Percentiles rank a stretch among this genome's conserved stretches.
Conservation (phyloP, 2,888 invertebrate species). For the Hartigia nigra region DNA sequence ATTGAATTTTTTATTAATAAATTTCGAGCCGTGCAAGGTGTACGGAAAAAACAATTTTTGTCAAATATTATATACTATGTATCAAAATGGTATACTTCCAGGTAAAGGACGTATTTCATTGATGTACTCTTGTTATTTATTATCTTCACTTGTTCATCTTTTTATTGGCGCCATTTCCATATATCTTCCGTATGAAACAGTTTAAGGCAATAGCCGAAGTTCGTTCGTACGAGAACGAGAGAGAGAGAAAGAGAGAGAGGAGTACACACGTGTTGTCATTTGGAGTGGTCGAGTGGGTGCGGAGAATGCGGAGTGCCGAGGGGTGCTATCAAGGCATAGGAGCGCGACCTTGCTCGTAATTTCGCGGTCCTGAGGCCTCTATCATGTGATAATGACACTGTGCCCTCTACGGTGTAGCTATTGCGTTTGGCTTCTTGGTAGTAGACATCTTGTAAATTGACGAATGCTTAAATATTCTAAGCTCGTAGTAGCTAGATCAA, state of each 20-base stretch:
- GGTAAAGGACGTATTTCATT: background rate
- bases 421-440: slow-evolving; percentile 16
- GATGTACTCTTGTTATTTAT: background rate
- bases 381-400: slow-evolving; percentile 39
- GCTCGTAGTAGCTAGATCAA: background rate
- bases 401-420: slow-evolving; percentile 30
- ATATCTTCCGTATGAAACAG: background rate
- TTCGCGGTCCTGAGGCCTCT: slow-evolving; percentile 37
- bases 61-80: background rate
- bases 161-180: background rate
- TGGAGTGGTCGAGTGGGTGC: slow-evolving; percentile 11
- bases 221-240: background rate
- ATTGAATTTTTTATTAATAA: background rate
- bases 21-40: background rate
- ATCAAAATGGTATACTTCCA: background rate
- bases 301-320: slow-evolving; percentile 5
- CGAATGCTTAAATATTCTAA: background rate
- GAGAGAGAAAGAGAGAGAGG: background rate
- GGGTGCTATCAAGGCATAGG: slow-evolving; percentile 15
- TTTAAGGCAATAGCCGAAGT: background rate
- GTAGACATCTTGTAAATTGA: background rate
- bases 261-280: slow-evolving; percentile 5
- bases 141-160: background rate
- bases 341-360: slow-evolving; percentile 41
- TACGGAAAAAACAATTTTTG: background rate